Percentiles rank a stretch among this genome's conserved stretches.
Conservation (phyloP, 2,888 invertebrate species). For the Machimus rusticus region DNA sequence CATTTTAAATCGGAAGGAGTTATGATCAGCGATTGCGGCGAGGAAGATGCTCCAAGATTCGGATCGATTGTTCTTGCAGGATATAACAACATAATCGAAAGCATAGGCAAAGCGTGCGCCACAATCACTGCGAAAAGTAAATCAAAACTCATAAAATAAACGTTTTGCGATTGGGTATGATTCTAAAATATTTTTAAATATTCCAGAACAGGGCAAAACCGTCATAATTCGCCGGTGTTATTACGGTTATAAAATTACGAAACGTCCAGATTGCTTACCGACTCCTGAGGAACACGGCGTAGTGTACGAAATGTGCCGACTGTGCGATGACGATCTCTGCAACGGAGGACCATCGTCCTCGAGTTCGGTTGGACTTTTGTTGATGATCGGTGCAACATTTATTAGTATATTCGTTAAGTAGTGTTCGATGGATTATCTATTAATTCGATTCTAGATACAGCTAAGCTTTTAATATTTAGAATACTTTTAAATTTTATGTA, state of each 20-base stretch:
- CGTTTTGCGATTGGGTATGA: background rate
- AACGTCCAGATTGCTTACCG: conserved; percentile 55
- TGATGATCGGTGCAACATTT: background rate
- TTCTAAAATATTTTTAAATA: background rate
- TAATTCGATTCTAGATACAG: background rate
- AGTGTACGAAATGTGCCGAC: conserved; percentile 52
- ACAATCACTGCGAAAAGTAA: conserved; percentile 14
- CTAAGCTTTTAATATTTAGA: background rate
- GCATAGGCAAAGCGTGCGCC: conserved; percentile 1
- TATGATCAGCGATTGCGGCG: conserved; percentile 27
- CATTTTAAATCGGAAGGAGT: conserved; percentile 20
- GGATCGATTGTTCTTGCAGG: no score
- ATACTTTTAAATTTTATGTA: background rate
- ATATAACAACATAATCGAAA: conserved; percentile 29
- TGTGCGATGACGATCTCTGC: conserved; percentile 56
- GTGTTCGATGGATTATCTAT: background rate
- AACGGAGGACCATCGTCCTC: conserved; percentile 55
- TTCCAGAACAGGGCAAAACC: conserved; percentile 46
- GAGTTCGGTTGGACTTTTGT: conserved; percentile 52
- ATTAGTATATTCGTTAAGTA: background rate
- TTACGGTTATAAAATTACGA: conserved; percentile 56
- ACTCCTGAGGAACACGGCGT: conserved; percentile 51
- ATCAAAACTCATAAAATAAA: background rate
- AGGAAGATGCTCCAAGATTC: conserved; percentile 54
- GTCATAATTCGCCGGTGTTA: conserved; percentile 54